A percentile compares a stretch with the other conserved stretches of the same genome.
Conservation (phyloP, 35 echinoderm and acorn worm species). For the Apostichopus parvimensis region DNA sequence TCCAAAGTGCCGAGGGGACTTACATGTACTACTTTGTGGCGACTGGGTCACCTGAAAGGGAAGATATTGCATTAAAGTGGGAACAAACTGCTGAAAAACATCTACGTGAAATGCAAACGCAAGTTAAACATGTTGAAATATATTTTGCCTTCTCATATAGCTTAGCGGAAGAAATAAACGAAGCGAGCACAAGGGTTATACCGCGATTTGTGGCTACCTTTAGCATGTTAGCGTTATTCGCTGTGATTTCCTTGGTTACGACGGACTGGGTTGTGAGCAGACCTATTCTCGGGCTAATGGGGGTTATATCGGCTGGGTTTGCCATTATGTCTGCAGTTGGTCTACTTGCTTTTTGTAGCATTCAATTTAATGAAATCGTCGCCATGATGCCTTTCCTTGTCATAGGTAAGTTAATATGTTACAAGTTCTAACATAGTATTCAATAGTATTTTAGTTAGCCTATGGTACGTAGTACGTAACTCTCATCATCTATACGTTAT, state of each 20-base stretch:
- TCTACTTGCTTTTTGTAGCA: constrained; percentile 35
- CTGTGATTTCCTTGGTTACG: constrained; percentile 39
- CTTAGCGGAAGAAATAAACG: constrained; percentile 13
- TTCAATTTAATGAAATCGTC: constrained; percentile 58
- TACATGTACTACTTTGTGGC: constrained; percentile 28
- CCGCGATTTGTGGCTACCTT: constrained; percentile 51
- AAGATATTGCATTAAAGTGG: constrained; percentile 22
- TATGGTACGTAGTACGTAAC: too few relatives aligned
- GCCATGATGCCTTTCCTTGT: constrained; percentile 65
- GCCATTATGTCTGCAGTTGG: constrained; percentile 57
- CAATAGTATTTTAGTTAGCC: too few relatives aligned
- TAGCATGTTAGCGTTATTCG: constrained; percentile 37
- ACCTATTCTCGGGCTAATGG: constrained; percentile 47
- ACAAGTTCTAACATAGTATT: too few relatives aligned
- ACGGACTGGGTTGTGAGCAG: constrained; percentile 52
- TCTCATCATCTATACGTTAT: too few relatives aligned
- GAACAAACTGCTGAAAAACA: constrained; percentile 25
- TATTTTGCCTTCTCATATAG: constrained; percentile 58
- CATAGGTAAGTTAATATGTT: constrained; percentile 37
- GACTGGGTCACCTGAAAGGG: constrained; percentile 39
- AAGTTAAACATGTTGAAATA: constrained; percentile 1
- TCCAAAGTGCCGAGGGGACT: constrained; percentile 1
- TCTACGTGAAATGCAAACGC: constrained; percentile 17
- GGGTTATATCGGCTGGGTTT: constrained; percentile 51
- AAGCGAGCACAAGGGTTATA: constrained; percentile 39